Percentiles rank a stretch among this genome's conserved stretches.
These are phyloP conservation scores for Distichodus sexfasciatus DNA, from an alignment of 2,797 vertebrate genomes.

Conservation along the genomic window DNA sequence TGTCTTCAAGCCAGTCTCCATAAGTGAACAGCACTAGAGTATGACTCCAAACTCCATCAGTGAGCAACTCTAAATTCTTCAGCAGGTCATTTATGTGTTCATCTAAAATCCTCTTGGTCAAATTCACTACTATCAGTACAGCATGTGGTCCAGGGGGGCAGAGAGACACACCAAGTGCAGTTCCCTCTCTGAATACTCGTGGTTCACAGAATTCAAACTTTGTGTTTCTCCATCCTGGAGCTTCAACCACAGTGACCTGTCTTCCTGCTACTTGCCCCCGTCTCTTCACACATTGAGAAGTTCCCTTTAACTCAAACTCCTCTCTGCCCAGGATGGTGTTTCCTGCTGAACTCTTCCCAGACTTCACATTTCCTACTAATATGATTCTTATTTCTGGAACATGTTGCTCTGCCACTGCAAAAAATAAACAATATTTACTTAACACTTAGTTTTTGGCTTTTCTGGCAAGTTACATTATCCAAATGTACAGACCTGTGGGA, in stretches of 20 bases:
- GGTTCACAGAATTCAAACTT: not conserved
- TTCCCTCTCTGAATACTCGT: not conserved
- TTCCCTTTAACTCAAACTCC: too few species aligned
- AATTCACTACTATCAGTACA: not conserved
- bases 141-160: slow-evolving; percentile 4
- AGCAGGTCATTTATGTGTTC: not conserved
- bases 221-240: not conserved
- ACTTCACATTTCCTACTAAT: too few species aligned
- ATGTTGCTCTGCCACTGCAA: too few species aligned
- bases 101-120: not conserved
- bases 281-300: too few species aligned
- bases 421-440: too few species aligned
- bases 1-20: not conserved
- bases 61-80: not conserved
- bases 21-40: slow-evolving; percentile 6
- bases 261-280: too few species aligned
- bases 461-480: too few species aligned
- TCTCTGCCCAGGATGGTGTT: slow-evolving; percentile 11
- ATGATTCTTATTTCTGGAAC: too few species aligned
- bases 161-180: not conserved
- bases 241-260: too few species aligned
- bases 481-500: too few species aligned
- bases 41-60: not conserved
- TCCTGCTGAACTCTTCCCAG: slow-evolving; percentile 14
- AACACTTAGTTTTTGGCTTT: too few species aligned